A percentile compares a stretch with the other conserved stretches of the same genome.
phyloP scores from a whole-genome alignment of 1,140 invertebrate species.

The Leptopilina boulardi region DNA sequence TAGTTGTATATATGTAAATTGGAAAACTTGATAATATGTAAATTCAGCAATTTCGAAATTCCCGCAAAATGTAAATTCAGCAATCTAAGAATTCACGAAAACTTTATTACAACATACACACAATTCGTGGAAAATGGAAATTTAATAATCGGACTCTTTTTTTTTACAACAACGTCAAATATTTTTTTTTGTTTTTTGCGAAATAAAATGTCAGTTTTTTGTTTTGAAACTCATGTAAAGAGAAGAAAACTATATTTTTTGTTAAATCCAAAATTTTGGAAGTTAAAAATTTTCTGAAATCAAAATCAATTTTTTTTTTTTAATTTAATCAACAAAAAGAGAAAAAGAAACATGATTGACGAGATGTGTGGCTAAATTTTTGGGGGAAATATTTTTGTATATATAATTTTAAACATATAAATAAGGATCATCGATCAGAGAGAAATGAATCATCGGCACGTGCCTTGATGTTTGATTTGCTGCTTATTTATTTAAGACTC shows the following conservation, averaged over 20 bases:
- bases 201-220: no score
- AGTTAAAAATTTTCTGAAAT: no score
- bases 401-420: background rate
- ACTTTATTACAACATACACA: background rate
- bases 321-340: no score
- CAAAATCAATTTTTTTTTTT: no score
- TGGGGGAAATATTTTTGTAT: slow-evolving; percentile 8
- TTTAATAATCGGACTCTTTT: background rate
- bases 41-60: slow-evolving; percentile 14
- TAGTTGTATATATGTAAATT: background rate
- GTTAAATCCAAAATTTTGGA: no score
- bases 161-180: no score
- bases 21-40: slow-evolving; percentile 9
- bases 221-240: no score
- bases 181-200: no score
- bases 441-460: slow-evolving; percentile 32
- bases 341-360: background rate
- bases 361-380: background rate
- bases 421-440: background rate
- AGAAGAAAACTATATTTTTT: no score
- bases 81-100: slow-evolving; percentile 7
- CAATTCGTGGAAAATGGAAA: background rate
- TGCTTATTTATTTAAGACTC: slow-evolving; percentile 32
- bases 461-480: slow-evolving; percentile 31
- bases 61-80: background rate